Evolutionary conservation across 2,797 vertebrate genomes (phyloP), one percentile per base, ranked within the genome.

Genomic region (Scleropages formosus): DNA sequence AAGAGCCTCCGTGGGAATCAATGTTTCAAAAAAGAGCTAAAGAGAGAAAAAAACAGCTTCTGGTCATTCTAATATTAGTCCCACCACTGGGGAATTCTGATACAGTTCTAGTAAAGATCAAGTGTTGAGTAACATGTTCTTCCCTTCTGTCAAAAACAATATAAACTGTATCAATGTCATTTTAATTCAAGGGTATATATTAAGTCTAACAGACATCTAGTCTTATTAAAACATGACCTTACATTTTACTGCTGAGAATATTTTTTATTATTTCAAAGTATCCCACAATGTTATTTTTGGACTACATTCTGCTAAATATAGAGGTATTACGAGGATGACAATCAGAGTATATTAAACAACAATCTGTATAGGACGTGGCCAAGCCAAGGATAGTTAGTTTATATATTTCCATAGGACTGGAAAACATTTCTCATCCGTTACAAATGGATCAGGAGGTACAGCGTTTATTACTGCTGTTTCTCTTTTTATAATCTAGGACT

Each of bases 1-100:
- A 72, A 72, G 73, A 10, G 83, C 84, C 87, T 90, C 88, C 82
- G 13, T 88, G 89, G 88, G 89, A 92, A 89, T 83, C 63, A 10
- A 76, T 59, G 72, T 71, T 78, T 82, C 81, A 79, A 78, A 73
- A 80, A 78, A 77, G 20, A 20, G 76, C 74, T 53, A 70, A 79
- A 81, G 79, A 56, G n/a, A 75, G 77, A 82, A 77, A 22, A 77
- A 82, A 81, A 83, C 85, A 71, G 78, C 89, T 88, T 87, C 84
- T 85, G 81, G 31, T 61, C 0, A 0, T 73, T 76, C 90, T 91
- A 88, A 86, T 88, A 83, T 88, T 86, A 90, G 91, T 80, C 80
- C 72, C 85, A 63, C 78, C 75, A 82, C 85, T 83, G 85, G 84
- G 88, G 86, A 88, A 80, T 82, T 79, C 77, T 85, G 66, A 76